Base-by-base conservation (phyloP, 92 coral and sea anemone genomes). In the Heteractis magnifica region DNA sequence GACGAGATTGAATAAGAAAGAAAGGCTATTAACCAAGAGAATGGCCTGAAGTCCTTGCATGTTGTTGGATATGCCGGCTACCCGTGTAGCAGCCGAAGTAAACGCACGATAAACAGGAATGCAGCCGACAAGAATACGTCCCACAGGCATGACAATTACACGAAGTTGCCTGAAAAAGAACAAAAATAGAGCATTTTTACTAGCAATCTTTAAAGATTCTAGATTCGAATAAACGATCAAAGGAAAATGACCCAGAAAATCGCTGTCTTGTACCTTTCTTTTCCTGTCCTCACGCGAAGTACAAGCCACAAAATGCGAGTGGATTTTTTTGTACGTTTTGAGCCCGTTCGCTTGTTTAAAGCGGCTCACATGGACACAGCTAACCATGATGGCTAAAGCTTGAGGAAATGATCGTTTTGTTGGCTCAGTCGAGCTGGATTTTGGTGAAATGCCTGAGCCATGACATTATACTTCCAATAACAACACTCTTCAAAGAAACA, bases 41-140 rank as follows among this genome's bases (percentile, higher is more conserved):
- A 81, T 97, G 99, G 76, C 98, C 97, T 8, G 93, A 90, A 50
- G 90, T 80, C 64, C 92, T 88, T 60, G 99, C 97, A 86, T 97
- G 99, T 71, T 88, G 92, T 82, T 97, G 99, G 10, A 97, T 97
- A 75, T 97, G 99, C 89, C 94, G 93, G 89, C 91, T 87, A 62
- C 99, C 99, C 79, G 95, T 89, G 56, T 97, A 97, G 79, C 99
- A 97, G 65, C 99, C 99, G 60, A 97, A 97, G 86, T 97, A 97
- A 80, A 97, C 95, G 92, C 99, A 97, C 51, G 80, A 90, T 71
- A 97, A 84, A 90, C 98, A 97, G 59, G 99, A 92, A 78, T 97
- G 99, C 49, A 97, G 91, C 10, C 99, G 97, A 77, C 94, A 86
- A 5, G 99, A 97, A 79, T 85, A 80, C 4, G 99, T 97, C 75